Percentiles rank a stretch among this genome's conserved stretches.
These are phyloP conservation scores for Nylanderia fulva DNA, from an alignment of 1,140 invertebrate genomes.

Conservation along the genomic window DNA sequence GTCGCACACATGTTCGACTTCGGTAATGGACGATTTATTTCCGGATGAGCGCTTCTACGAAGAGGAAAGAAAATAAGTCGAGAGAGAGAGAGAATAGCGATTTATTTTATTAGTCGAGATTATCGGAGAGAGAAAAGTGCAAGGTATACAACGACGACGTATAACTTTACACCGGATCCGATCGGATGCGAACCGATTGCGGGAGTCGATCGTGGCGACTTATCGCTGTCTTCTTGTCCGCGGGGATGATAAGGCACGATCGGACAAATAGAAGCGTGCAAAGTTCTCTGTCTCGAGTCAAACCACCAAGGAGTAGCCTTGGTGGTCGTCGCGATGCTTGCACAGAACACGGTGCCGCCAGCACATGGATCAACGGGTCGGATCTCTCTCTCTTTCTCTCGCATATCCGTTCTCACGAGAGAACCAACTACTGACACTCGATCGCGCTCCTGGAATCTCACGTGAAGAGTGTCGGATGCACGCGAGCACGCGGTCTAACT, in stretches of 20 bases:
- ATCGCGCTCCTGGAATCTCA: conserved; percentile 58
- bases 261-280: conserved; percentile 14
- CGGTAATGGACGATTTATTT: background rate
- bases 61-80: background rate
- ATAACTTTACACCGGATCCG: background rate
- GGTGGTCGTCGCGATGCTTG: conserved; percentile 9
- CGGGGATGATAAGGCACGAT: conserved; percentile 14
- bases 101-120: background rate
- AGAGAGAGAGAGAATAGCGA: too few species aligned
- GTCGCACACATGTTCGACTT: background rate
- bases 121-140: too few species aligned
- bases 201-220: background rate
- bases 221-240: background rate
- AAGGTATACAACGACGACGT: background rate
- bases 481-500: conserved; percentile 41
- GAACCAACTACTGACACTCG: conserved; percentile 55
- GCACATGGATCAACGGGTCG: conserved; percentile 11
- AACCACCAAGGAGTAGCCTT: background rate
- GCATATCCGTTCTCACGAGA: conserved; percentile 61
- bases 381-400: conserved; percentile 33
- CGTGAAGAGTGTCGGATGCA: conserved; percentile 51
- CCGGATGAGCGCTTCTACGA: background rate
- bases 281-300: background rate
- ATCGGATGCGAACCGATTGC: background rate
- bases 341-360: background rate